Percentiles rank a stretch among this genome's conserved stretches.
These are phyloP conservation scores for Parochlus steinenii DNA, from an alignment of 2,888 invertebrate species.

Conservation along the genomic window DNA sequence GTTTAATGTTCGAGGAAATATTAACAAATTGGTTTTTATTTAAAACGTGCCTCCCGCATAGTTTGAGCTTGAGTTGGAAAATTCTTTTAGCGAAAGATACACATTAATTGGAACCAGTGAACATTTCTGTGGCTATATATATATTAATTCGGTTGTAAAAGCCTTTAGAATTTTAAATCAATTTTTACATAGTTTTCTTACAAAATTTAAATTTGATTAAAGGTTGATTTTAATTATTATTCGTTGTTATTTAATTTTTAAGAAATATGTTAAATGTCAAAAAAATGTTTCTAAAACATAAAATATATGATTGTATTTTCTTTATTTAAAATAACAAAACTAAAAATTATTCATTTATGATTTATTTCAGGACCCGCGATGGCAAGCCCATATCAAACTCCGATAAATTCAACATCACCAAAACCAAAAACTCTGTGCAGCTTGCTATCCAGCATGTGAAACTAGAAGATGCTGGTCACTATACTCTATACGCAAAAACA, in stretches of 20 bases:
- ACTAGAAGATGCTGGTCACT: conserved; percentile 56
- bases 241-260: neutral
- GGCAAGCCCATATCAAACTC: conserved; percentile 43
- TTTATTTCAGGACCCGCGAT: conserved; percentile 34
- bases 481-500: conserved; percentile 48
- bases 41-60: too few species aligned
- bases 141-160: too few species aligned
- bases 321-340: neutral
- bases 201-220: too few species aligned
- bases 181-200: too few species aligned
- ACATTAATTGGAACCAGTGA: too few species aligned
- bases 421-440: conserved; percentile 43
- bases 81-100: too few species aligned
- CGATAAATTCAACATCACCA: conserved; percentile 43
- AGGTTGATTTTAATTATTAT: too few species aligned
- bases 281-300: neutral
- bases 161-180: too few species aligned
- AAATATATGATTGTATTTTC: neutral
- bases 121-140: too few species aligned
- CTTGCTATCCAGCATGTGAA: conserved; percentile 59
- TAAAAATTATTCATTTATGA: conserved; percentile 1
- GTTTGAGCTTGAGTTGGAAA: too few species aligned
- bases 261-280: neutral
- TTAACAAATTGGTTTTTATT: too few species aligned
- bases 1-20: too few species aligned